Evolutionary conservation across 1,140 invertebrate species (phyloP).

Genomic region (Brachystomella parvula): DNA sequence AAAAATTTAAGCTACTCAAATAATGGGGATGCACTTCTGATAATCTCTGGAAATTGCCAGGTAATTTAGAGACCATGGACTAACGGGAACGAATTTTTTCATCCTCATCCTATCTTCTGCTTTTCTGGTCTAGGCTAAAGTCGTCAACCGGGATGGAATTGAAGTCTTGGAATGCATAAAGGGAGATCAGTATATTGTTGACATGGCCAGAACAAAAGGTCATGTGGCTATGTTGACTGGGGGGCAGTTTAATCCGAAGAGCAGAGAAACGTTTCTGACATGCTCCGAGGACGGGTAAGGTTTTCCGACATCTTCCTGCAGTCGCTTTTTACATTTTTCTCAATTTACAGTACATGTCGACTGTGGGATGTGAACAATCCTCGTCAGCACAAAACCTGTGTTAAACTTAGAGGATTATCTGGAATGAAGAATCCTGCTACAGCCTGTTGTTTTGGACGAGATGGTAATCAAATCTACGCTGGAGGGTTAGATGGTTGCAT

Average conservation of each 20-base stretch:
- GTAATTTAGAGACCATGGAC: neutral
- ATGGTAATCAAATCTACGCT: conserved; percentile 80
- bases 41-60: conserved; percentile 73
- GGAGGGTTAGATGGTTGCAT: conserved; percentile 93
- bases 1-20: conserved; percentile 80
- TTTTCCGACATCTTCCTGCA: neutral
- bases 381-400: conserved; percentile 67
- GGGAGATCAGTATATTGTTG: conserved; percentile 92
- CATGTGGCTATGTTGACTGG: conserved; percentile 85
- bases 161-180: conserved; percentile 92
- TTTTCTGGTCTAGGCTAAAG: conserved; percentile 61
- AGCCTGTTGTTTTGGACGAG: conserved; percentile 70
- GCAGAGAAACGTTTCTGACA: conserved; percentile 87
- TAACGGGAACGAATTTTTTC: conserved; percentile 7
- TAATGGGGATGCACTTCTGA: conserved; percentile 88
- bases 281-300: conserved; percentile 73
- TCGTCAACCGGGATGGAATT: conserved; percentile 91
- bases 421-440: conserved; percentile 85
- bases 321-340: neutral
- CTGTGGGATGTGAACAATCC: conserved; percentile 77
- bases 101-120: neutral
- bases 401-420: conserved; percentile 79
- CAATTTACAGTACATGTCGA: conserved; percentile 61
- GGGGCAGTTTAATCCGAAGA: conserved; percentile 88
- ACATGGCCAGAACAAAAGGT: conserved; percentile 90